These are phyloP conservation scores for Otus scops DNA, from an alignment of 2,797 vertebrate genomes.

Conservation along the genomic window DNA sequence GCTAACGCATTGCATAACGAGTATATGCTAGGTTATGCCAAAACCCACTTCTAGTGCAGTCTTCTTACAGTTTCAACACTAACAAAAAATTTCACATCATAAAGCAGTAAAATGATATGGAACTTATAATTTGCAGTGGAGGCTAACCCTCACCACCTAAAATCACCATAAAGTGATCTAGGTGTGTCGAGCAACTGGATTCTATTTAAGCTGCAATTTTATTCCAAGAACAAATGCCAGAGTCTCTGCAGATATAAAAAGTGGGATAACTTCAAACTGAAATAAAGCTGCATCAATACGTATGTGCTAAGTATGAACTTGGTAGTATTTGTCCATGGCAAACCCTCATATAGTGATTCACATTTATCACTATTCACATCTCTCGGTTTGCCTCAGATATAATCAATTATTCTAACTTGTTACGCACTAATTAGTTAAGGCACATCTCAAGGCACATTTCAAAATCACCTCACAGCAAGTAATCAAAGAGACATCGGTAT, in stretches of 20 bases:
- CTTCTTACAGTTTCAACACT: background rate
- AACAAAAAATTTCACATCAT: background rate
- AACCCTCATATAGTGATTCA: conserved; percentile 9
- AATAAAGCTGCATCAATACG: background rate
- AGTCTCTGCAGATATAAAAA: background rate
- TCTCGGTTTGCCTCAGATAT: conserved; percentile 45
- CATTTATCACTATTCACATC: background rate
- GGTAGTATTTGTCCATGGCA: background rate
- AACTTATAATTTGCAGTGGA: background rate
- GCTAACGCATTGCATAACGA: fast-evolving
- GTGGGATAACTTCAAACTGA: background rate
- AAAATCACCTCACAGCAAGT: conserved; percentile 19
- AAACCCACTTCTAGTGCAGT: background rate
- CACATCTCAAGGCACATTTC: conserved; percentile 41
- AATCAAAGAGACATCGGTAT: conserved; percentile 31
- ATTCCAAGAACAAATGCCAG: background rate
- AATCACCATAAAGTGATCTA: background rate
- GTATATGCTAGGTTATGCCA: background rate
- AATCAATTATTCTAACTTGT: conserved; percentile 47
- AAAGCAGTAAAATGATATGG: background rate
- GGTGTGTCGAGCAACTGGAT: fast-evolving
- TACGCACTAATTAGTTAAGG: conserved; percentile 31
- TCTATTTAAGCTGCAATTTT: background rate
- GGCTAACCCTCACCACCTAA: background rate
- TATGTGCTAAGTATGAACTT: background rate